Base-by-base conservation (phyloP, 2,113 vertebrate genomes). In the Picathartes gymnocephalus region DNA sequence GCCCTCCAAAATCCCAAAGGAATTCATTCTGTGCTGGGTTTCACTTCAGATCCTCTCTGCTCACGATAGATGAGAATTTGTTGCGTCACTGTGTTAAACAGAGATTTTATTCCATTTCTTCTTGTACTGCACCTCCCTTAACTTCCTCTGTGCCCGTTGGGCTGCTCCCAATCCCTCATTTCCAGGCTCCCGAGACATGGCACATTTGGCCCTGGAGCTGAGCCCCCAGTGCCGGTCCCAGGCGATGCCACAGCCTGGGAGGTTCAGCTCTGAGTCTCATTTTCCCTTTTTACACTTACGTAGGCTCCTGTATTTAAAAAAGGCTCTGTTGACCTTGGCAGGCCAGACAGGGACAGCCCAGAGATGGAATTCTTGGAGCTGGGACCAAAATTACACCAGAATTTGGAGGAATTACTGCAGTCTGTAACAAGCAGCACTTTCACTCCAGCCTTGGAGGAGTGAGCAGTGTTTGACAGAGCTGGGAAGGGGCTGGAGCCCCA, bases 241-340 rank as follows among this genome's bases (percentile, higher is more conserved):
- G 70, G 72, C 44, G 8, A 65, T 95, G 94, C 83, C 39, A 20
- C 84, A 65, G 93, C 6, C 51, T 79, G 94, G 95, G 95, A 89
- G 91, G 85, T 79, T 92, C n/a, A 77, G 80, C 72, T 64, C 85
- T 82, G 51, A 91, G 69, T 39, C 82, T 74, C n/a, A 9, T 92
- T 93, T 94, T 82, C 78, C 76, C 79, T 44, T 68, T 87, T 56
- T n/a, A 42, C 86, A 74, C 78, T 93, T 79, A 71, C 33, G 4
- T 53, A 54, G 11, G 3, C 85, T 88, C 86, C 76, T 11, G 3
- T 25, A 20, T 60, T 82, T 42, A 27, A 60, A 40, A 47, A 48
- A 39, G 66, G 24, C 33, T 58, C 57, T 91, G 86, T 93, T 97
- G 89, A 92, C 83, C 58, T 96, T 95, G 97, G 93, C 93, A 92